Conservation (phyloP, 2,113 vertebrate genomes). For the Cynocephalus volans region DNA sequence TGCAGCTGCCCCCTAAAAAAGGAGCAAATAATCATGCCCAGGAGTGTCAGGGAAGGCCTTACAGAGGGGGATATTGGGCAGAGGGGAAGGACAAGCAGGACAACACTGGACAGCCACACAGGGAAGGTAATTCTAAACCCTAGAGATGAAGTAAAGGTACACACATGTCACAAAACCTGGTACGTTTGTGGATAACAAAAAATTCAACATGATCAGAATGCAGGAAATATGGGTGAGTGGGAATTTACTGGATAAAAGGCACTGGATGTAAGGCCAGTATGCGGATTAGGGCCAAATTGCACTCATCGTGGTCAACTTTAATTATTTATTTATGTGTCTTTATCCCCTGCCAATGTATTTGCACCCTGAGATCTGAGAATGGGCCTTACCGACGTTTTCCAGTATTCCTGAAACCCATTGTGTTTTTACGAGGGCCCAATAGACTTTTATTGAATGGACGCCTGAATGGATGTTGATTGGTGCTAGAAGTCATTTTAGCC, state of each 20-base stretch:
- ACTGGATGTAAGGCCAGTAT: neutral
- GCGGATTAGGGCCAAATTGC: fast-evolving
- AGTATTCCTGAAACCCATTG: neutral
- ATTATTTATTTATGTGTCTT: neutral
- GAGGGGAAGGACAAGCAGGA: neutral
- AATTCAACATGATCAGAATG: fast-evolving
- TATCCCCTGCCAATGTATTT: neutral
- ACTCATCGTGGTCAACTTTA: fast-evolving
- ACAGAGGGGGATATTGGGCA: neutral
- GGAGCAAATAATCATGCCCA: neutral
- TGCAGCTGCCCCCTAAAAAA: neutral
- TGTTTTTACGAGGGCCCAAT: neutral
- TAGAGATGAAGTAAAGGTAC: neutral
- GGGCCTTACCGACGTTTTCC: neutral
- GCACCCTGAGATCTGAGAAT: neutral
- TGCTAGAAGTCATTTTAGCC: neutral
- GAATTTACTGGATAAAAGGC: neutral
- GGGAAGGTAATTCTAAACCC: neutral
- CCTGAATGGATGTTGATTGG: neutral
- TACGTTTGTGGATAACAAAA: neutral
- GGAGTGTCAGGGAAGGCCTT: neutral
- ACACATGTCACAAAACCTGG: neutral
- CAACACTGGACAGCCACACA: neutral
- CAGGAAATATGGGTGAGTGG: neutral
- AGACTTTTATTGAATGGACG: neutral